Evolutionary conservation across 2,113 vertebrate genomes (phyloP).

Genomic region (Hippocampus guttulatus): DNA sequence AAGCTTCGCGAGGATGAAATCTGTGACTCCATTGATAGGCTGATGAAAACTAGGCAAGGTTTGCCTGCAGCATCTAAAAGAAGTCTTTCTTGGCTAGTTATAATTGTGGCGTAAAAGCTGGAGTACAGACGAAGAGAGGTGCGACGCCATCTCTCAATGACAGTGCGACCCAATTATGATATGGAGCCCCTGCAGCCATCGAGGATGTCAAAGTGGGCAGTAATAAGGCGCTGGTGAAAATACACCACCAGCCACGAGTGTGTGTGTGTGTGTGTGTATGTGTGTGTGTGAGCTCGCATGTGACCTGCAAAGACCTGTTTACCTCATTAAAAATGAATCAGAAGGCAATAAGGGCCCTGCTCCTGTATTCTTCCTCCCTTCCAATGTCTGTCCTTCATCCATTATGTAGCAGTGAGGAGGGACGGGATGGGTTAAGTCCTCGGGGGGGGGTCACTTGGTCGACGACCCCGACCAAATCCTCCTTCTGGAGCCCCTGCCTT

Average conservation of each 20-base stretch:
- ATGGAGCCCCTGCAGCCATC: constrained; percentile 57
- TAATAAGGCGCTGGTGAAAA: constrained; percentile 58
- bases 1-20: constrained; percentile 3
- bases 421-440: constrained; percentile 55
- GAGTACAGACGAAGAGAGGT: constrained; percentile 51
- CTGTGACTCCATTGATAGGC: constrained; percentile 12
- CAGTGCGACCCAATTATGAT: constrained; percentile 72
- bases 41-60: constrained; percentile 36
- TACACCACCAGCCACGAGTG: constrained; percentile 39
- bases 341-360: constrained; percentile 66
- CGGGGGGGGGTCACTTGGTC: constrained; percentile 65
- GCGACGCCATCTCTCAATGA: constrained; percentile 62
- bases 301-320: constrained; percentile 75
- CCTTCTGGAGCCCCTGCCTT: constrained; percentile 24
- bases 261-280: too few species aligned
- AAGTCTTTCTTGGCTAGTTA: constrained; percentile 42
- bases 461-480: constrained; percentile 19
- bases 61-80: constrained; percentile 49
- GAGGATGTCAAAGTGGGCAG: constrained; percentile 61
- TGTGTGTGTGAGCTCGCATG: constrained; percentile 45
- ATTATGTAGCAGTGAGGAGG: constrained; percentile 68
- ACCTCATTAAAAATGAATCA: constrained; percentile 76
- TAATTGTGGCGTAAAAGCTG: constrained; percentile 66
- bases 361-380: constrained; percentile 23
- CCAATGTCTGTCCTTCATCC: constrained; percentile 64